phyloP scores from a whole-genome alignment of 1,140 invertebrate species.

The Steinernema khuongi region DNA sequence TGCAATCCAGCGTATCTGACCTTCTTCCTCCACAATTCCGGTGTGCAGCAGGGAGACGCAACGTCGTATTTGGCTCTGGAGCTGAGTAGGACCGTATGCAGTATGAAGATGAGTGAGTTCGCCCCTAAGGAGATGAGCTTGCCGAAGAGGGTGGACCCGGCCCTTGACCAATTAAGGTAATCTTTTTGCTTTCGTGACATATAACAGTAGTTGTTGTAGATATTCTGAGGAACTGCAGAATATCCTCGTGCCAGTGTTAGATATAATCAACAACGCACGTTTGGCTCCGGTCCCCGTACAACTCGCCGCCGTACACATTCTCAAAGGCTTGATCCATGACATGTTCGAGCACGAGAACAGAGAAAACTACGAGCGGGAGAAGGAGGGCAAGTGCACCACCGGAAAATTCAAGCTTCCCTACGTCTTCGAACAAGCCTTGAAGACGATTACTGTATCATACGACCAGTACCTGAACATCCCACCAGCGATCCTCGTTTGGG shows the following conservation, averaged over 20 bases:
- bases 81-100: neutral
- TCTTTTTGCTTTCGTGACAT: neutral
- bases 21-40: neutral
- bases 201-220: neutral
- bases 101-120: neutral
- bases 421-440: neutral
- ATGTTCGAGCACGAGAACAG: slow-evolving; percentile 8
- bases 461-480: neutral
- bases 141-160: neutral
- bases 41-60: neutral
- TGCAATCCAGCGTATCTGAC: neutral
- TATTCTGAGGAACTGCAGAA: neutral
- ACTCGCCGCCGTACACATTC: neutral
- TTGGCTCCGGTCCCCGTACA: neutral
- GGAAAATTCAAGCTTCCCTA: neutral
- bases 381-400: neutral
- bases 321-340: neutral
- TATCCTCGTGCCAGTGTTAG: neutral
- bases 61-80: neutral
- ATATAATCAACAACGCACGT: neutral
- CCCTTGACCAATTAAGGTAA: neutral
- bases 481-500: neutral
- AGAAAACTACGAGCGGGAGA: neutral
- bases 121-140: neutral
- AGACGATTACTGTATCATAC: neutral